These are phyloP conservation scores for Drosophila tsacasi DNA, from an alignment of 1,140 invertebrate genomes.

Conservation along the genomic window DNA sequence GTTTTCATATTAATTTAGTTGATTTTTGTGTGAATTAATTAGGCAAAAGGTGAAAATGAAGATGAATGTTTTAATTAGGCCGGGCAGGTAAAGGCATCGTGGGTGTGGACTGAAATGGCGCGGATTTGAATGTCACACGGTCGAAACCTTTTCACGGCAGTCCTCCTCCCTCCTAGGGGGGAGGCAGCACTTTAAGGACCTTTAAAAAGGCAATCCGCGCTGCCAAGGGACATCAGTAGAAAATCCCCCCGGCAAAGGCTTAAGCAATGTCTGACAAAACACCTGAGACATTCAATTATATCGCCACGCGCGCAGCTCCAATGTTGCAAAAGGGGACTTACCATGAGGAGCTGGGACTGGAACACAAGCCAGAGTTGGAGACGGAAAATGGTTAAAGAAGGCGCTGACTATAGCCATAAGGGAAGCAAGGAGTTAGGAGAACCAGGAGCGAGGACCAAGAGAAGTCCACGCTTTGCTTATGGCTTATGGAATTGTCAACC, in stretches of 20 bases:
- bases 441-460: neutral
- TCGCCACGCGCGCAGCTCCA: slow-evolving; percentile 57
- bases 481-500: slow-evolving; percentile 74
- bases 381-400: slow-evolving; percentile 11
- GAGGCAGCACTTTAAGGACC: slow-evolving; percentile 63
- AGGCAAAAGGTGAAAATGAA: slow-evolving; percentile 85
- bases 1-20: slow-evolving; percentile 84
- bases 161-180: neutral
- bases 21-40: slow-evolving; percentile 85
- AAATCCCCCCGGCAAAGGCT: slow-evolving; percentile 83
- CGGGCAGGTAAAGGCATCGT: slow-evolving; percentile 2
- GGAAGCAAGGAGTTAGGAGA: slow-evolving; percentile 1
- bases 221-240: slow-evolving; percentile 27
- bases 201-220: slow-evolving; percentile 60
- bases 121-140: slow-evolving; percentile 77
- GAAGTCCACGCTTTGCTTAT: slow-evolving; percentile 27
- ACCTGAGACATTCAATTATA: slow-evolving; percentile 85
- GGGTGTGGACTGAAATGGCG: slow-evolving; percentile 50
- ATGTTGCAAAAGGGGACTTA: slow-evolving; percentile 13
- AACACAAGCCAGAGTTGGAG: neutral
- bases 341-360: neutral
- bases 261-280: slow-evolving; percentile 85
- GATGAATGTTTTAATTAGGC: slow-evolving; percentile 85
- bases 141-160: slow-evolving; percentile 1
- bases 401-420: slow-evolving; percentile 1